These are phyloP conservation scores for Zootoca vivipara DNA, from an alignment of 2,113 vertebrate genomes.

Conservation along the genomic window DNA sequence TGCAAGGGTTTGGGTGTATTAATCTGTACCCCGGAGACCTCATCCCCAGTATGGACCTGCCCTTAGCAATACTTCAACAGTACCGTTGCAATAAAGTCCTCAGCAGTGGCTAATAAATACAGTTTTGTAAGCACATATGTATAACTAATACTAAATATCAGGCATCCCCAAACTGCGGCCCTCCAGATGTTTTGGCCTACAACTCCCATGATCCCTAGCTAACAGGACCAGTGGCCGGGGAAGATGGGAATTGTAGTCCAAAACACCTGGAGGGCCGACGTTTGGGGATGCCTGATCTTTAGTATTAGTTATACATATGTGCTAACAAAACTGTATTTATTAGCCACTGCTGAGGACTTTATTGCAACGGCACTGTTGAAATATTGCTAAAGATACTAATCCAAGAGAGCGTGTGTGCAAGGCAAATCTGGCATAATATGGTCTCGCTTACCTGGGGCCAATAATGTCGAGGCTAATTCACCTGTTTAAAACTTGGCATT, in stretches of 20 bases:
- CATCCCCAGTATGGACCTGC: neutral
- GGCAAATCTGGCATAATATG: neutral
- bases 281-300: too few species aligned
- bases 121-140: neutral
- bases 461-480: neutral
- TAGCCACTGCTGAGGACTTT: too few species aligned
- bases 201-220: too few species aligned
- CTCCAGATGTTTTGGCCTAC: too few species aligned
- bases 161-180: too few species aligned
- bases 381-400: neutral
- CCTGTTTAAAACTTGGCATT: neutral
- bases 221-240: too few species aligned
- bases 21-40: neutral
- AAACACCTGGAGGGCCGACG: too few species aligned
- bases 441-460: neutral
- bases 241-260: too few species aligned
- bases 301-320: neutral
- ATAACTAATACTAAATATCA: neutral
- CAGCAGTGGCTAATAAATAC: neutral
- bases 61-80: neutral
- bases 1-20: neutral
- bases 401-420: neutral
- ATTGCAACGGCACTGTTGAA: neutral
- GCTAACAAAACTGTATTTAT: neutral
- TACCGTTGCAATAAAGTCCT: neutral